Base-by-base conservation (phyloP, 2,113 vertebrate species). In the Lamprologus tigripictilis region DNA sequence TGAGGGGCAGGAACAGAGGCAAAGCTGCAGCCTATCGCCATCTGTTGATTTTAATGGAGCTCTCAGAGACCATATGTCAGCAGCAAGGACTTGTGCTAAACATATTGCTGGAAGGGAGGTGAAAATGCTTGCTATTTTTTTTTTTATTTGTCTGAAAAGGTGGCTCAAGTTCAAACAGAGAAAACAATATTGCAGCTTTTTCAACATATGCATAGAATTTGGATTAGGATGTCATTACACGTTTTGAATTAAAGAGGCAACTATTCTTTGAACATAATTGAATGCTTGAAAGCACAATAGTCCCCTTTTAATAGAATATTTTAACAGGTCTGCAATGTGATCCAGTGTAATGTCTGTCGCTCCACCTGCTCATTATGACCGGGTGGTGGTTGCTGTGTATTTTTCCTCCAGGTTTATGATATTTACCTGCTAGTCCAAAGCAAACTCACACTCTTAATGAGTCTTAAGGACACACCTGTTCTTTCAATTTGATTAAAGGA, bases 41-140 rank as follows among this genome's bases (percentile, higher is more conserved):
- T 93, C 91, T 94, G 88, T 91, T 92, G 86, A 90, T 83, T 89
- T 88, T 90, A 93, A 94, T 92, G 80, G 85, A 89, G 91, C 90
- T 90, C 88, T 89, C 82, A 58, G 26, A 93, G 84, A 49, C 87
- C 84, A 87, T 87, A 88, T 88, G 86, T 90, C 21, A 7, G 17
- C 49, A 2, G 61, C 51, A 80, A 89, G 84, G 92, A 82, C 86
- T 88, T 87, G 82, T 73, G 63, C 63, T 87, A 71, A 89, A 86
- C 81, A 90, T 58, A 84, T 57, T 88, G 89, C 90, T 42, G 79
- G 55, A 51, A 66, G 58, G 82, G 86, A 93, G 73, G 82, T 4
- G 9, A 81, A 89, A 87, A 71, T 28, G 53, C 81, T 73, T 61
- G 49, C 85, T 17, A 1, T 83, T 28, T 63, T 45, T 63, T 45